Percentiles rank a stretch among this genome's conserved stretches.
These are phyloP conservation scores for Lordiphosa mommai DNA, from an alignment of 1,140 invertebrate genomes.

Conservation along the genomic window DNA sequence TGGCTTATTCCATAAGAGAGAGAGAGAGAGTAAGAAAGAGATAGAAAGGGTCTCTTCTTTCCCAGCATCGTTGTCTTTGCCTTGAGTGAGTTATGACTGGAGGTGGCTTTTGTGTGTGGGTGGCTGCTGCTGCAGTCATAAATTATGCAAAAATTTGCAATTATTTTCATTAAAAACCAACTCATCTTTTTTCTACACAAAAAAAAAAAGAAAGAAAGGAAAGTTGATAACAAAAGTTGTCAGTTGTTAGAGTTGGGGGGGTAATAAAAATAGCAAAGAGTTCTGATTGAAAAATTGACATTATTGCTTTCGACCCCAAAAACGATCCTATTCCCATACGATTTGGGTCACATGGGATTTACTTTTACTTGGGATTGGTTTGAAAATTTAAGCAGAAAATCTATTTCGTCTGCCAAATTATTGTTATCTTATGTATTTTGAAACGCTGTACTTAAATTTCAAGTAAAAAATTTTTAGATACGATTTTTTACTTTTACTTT, in stretches of 20 bases:
- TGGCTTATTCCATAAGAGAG: constrained; percentile 24
- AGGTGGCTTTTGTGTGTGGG: constrained; percentile 8
- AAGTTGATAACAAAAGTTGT: constrained; percentile 7
- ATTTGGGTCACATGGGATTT: no score
- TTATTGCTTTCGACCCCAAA: no score
- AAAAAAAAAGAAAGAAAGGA: not conserved
- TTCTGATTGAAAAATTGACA: not conserved
- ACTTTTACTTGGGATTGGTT: no score
- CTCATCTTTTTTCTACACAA: not conserved
- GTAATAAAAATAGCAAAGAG: not conserved
- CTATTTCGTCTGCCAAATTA: no score
- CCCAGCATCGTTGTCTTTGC: constrained; percentile 30
- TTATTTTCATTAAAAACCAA: constrained; percentile 61
- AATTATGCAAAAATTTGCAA: constrained; percentile 71
- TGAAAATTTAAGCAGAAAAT: no score
- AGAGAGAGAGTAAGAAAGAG: not conserved
- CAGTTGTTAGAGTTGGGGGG: not conserved
- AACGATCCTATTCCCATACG: no score
- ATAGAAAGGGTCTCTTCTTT: not conserved
- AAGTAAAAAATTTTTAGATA: no score
- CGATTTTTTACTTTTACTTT: no score
- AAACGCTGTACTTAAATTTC: no score
- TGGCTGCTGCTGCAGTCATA: constrained; percentile 39
- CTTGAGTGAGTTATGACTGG: constrained; percentile 35
- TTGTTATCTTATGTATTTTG: no score